Percentiles rank a stretch among this genome's conserved stretches.
Evolutionary conservation across 2,797 vertebrate species (phyloP).

Genomic region (Danionella dracula): DNA sequence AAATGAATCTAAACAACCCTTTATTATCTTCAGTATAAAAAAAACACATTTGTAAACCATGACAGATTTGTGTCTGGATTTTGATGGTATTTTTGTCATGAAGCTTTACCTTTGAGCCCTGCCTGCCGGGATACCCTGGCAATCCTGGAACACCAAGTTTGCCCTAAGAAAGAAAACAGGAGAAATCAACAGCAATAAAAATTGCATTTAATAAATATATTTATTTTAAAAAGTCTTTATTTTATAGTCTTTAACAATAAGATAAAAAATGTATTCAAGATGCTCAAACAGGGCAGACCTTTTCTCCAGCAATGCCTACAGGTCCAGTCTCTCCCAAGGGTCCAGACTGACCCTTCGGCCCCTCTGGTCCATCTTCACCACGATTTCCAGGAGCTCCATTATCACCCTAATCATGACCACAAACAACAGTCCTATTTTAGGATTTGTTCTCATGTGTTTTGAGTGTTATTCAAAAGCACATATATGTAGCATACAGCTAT

Average conservation of each 20-base stretch:
- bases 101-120: conserved; percentile 82
- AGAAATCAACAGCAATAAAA: conserved; percentile 8
- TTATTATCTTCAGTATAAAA: no score
- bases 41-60: conserved; percentile 53
- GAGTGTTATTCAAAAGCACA: no score
- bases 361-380: conserved; percentile 87
- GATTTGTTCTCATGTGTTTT: no score
- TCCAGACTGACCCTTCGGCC: conserved; percentile 79
- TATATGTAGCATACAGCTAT: no score
- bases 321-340: conserved; percentile 68
- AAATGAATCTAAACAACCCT: no score
- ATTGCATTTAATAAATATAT: no score
- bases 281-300: conserved; percentile 57
- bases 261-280: neutral
- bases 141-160: conserved; percentile 88
- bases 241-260: neutral
- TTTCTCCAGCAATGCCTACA: conserved; percentile 75
- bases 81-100: conserved; percentile 36
- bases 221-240: no score
- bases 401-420: conserved; percentile 68
- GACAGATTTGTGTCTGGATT: conserved; percentile 6
- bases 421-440: no score
- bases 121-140: conserved; percentile 87
- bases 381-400: conserved; percentile 66
- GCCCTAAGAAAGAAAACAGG: conserved; percentile 63